phyloP scores from a whole-genome alignment of 2,797 vertebrate species.

The Neoniphon sammara region DNA sequence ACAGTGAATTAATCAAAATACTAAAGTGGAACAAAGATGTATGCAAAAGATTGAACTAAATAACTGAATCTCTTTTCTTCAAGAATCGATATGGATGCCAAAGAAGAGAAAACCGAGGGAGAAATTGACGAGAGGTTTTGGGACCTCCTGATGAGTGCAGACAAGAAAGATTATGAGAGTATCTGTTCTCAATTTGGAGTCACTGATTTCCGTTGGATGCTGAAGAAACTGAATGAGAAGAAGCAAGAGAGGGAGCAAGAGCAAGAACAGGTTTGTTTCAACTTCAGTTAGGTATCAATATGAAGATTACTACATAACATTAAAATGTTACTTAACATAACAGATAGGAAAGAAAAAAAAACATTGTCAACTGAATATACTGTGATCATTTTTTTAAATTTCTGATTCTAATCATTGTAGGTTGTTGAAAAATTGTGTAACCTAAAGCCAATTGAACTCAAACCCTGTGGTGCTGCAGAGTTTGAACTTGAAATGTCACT shows the following conservation, averaged over 20 bases:
- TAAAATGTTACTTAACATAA: not conserved
- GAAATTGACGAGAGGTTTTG: constrained; percentile 86
- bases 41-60: not conserved
- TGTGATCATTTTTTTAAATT: not conserved
- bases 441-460: constrained; percentile 85
- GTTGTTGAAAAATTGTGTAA: constrained; percentile 82
- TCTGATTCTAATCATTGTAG: constrained; percentile 67
- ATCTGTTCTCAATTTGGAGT: constrained; percentile 88
- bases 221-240: constrained; percentile 87
- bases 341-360: not conserved
- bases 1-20: not conserved
- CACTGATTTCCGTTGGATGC: constrained; percentile 89
- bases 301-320: not conserved
- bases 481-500: constrained; percentile 91
- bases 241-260: constrained; percentile 82
- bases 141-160: constrained; percentile 88
- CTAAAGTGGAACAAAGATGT: not conserved
- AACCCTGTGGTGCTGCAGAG: constrained; percentile 77
- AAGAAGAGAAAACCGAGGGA: constrained; percentile 68
- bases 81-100: constrained; percentile 64
- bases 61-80: not conserved
- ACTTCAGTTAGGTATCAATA: constrained; percentile 1
- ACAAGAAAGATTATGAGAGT: constrained; percentile 88
- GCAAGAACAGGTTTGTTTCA: constrained; percentile 80
- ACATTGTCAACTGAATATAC: too few species aligned